Conservation (phyloP, 2,888 invertebrate genomes). For the Crioceris asparagi region DNA sequence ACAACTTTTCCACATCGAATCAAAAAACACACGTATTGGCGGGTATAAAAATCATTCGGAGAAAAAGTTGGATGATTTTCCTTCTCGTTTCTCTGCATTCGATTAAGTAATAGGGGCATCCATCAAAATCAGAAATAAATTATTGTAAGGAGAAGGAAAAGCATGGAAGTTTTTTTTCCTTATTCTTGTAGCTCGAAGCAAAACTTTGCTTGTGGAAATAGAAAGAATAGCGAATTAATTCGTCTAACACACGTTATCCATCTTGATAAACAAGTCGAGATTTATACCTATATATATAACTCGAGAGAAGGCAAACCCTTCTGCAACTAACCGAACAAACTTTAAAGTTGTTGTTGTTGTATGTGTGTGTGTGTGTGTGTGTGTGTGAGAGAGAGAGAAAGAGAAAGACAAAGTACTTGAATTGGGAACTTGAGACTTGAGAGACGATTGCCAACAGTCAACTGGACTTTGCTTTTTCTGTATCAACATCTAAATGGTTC, state of each 20-base stretch:
- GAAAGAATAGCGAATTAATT: conserved; percentile 25
- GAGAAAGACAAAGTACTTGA: too few species aligned
- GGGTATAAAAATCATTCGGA: conserved; percentile 1
- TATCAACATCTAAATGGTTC: too few species aligned
- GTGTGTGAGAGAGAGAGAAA: neutral
- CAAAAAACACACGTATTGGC: too few species aligned
- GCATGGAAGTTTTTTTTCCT: conserved; percentile 1
- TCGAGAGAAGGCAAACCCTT: neutral
- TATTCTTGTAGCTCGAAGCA: neutral
- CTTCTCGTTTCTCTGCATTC: conserved; percentile 11
- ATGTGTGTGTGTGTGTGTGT: conserved; percentile 1
- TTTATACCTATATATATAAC: too few species aligned
- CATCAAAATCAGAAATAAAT: conserved; percentile 20
- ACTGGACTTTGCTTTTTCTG: conserved; percentile 1
- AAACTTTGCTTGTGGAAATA: conserved; percentile 5
- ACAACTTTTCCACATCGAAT: too few species aligned
- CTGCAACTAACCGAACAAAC: conserved; percentile 12
- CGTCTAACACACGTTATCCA: conserved; percentile 24
- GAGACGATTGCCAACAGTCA: too few species aligned
- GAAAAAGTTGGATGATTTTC: too few species aligned
- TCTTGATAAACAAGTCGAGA: conserved; percentile 21
- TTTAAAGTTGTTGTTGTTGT: conserved; percentile 9
- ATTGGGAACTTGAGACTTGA: too few species aligned
- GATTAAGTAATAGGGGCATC: conserved; percentile 16
- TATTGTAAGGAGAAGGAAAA: conserved; percentile 8